phyloP scores from a whole-genome alignment of 2,113 vertebrate genomes.

The Platysternon megacephalum region DNA sequence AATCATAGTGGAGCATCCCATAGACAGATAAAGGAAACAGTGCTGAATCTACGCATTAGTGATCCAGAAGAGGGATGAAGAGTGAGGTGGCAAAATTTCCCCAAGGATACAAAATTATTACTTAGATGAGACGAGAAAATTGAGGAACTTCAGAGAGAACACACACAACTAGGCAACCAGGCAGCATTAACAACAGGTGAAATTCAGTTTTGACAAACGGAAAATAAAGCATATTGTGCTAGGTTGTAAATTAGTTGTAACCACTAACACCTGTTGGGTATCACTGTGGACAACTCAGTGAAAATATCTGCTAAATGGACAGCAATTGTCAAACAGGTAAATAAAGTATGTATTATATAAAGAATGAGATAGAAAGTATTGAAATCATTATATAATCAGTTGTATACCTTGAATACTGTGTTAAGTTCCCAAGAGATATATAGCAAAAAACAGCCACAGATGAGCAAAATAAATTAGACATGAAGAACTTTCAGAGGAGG shows the following conservation, averaged over 20 bases:
- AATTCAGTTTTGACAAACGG: constrained; percentile 7
- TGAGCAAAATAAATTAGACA: not conserved
- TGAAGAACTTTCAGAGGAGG: not conserved
- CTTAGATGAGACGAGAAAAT: not conserved
- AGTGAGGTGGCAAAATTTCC: not conserved
- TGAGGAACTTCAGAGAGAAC: not conserved
- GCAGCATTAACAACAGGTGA: not conserved
- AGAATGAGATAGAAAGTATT: not conserved
- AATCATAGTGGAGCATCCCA: not conserved
- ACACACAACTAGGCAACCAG: not conserved
- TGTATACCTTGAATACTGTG: not conserved
- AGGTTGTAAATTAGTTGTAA: constrained; percentile 4
- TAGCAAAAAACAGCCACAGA: not conserved
- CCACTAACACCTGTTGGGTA: not conserved
- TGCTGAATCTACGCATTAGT: not conserved
- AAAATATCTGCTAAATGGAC: not conserved
- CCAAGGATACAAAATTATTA: not conserved
- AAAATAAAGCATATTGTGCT: constrained; percentile 11
- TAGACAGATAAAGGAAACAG: not conserved
- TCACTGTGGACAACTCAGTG: not conserved
- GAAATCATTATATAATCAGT: not conserved
- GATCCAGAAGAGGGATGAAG: not conserved
- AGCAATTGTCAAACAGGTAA: not conserved
- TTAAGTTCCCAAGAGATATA: not conserved
- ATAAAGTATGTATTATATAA: not conserved